Evolutionary conservation across 2,113 vertebrate genomes (phyloP), one percentile per base, ranked within the genome.

Genomic region (Cariama cristata): DNA sequence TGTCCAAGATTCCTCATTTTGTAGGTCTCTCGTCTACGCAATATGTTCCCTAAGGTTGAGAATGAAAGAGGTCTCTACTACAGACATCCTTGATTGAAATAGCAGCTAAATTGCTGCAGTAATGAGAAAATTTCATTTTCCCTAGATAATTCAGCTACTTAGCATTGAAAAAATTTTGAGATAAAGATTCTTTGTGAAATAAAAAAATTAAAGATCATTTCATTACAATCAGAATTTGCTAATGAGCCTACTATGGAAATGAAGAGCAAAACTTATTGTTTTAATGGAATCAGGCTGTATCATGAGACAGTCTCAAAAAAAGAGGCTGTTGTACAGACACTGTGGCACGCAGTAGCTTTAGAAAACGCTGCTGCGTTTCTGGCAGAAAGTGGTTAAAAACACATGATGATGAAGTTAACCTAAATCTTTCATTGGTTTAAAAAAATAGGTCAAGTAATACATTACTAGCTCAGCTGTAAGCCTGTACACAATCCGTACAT

Each of bases 371-470:
- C 87, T 95, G 77, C 7, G 11, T 56, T 80, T 93, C 91, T 97
- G 95, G 59, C 91, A 93, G 88, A 97, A 96, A 96, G 93, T 80
- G 95, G 95, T 97, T 97, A 96, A 96, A 96, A 97, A 95, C 87
- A 92, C 93, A 96, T 5, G 93, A 95, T 49, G 80, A 90, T 86
- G 93, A 97, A 96, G 93, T 96, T 97, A 94, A 96, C 96, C 96
- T 97, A 97, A 93, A 97, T 97, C 94, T 96, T 97, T 96, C 95
- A 96, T 95, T 94, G 96, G 96, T 89, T 97, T 96, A 90, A 95
- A 97, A 93, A 97, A 97, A 96, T 97, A 97, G 97, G 97, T 97
- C 95, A 96, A 97, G 93, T 95, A 96, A 96, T 93, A 93, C 91
- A 95, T 94, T 96, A 90, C 81, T 88, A 91, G 93, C 91, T 93